Evolutionary conservation across 2,113 vertebrate genomes (phyloP).

Genomic region (Gnathonemus echidnorhynchus): DNA sequence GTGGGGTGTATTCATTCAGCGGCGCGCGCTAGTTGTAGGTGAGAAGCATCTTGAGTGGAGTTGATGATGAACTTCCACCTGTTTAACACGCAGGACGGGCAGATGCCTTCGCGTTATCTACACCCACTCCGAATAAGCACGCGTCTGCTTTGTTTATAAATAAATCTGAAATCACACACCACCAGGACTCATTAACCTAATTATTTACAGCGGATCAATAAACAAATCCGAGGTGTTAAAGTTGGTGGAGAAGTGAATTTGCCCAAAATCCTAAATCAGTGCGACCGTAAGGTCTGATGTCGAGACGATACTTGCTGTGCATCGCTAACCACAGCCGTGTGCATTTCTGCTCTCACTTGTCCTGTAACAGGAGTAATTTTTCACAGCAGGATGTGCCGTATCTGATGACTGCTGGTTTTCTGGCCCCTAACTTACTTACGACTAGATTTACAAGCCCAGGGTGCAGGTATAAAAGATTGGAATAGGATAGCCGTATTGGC

Average conservation of each 20-base stretch:
- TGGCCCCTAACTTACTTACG: not conserved
- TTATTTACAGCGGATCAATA: not conserved
- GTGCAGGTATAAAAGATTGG: not conserved
- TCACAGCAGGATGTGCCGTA: not conserved
- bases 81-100: not conserved
- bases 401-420: constrained; percentile 1
- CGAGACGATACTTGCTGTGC: not conserved
- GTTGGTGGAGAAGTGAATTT: not conserved
- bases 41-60: constrained; percentile 1
- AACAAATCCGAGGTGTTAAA: not conserved
- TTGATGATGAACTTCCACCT: not conserved
- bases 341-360: not conserved
- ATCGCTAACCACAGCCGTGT: not conserved
- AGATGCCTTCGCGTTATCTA: not conserved
- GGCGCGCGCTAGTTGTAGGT: not conserved
- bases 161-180: not conserved
- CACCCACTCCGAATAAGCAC: not conserved
- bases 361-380: not conserved
- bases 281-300: not conserved
- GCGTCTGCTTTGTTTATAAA: not conserved
- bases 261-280: not conserved
- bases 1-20: constrained; percentile 39
- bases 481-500: not conserved
- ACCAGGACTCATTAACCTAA: not conserved
- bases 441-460: not conserved